phyloP scores from a whole-genome alignment of 2,113 vertebrate species.

The Tamias sibiricus region DNA sequence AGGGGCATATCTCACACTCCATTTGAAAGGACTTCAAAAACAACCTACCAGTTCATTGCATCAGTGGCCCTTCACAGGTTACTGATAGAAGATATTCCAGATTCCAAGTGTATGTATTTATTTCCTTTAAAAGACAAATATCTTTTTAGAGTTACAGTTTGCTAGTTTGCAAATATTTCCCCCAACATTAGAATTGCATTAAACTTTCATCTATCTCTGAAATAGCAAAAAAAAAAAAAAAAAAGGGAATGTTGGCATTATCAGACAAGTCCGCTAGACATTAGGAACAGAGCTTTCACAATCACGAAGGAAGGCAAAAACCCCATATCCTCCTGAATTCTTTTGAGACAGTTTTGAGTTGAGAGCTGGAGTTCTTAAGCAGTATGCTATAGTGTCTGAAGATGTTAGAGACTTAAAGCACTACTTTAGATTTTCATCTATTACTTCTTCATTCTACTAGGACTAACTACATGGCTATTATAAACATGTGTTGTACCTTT shows the following conservation, averaged over 20 bases:
- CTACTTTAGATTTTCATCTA: not conserved
- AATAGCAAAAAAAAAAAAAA: slow-evolving; percentile 1
- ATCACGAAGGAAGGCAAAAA: not conserved
- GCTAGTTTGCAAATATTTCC: not conserved
- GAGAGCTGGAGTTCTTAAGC: not conserved
- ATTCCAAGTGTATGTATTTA: slow-evolving; percentile 88
- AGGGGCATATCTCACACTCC: slow-evolving; percentile 81
- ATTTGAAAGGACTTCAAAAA: slow-evolving; percentile 82
- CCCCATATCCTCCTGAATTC: not conserved
- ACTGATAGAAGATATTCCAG: slow-evolving; percentile 84
- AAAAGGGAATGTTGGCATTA: not conserved
- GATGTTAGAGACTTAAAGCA: not conserved
- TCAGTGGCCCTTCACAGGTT: slow-evolving; percentile 87
- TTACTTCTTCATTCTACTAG: slow-evolving; percentile 1
- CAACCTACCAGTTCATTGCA: slow-evolving; percentile 88
- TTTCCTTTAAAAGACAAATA: slow-evolving; percentile 30
- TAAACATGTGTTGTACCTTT: not conserved
- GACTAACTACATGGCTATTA: not conserved
- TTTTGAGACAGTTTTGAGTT: not conserved
- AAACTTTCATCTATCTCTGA: not conserved
- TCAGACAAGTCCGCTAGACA: not conserved
- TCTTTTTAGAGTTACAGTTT: not conserved
- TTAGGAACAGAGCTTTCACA: not conserved
- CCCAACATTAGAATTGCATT: not conserved
- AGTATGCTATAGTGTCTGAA: not conserved